Conservation (phyloP, 1,140 invertebrate species). For the Zelostemma sp. region DNA sequence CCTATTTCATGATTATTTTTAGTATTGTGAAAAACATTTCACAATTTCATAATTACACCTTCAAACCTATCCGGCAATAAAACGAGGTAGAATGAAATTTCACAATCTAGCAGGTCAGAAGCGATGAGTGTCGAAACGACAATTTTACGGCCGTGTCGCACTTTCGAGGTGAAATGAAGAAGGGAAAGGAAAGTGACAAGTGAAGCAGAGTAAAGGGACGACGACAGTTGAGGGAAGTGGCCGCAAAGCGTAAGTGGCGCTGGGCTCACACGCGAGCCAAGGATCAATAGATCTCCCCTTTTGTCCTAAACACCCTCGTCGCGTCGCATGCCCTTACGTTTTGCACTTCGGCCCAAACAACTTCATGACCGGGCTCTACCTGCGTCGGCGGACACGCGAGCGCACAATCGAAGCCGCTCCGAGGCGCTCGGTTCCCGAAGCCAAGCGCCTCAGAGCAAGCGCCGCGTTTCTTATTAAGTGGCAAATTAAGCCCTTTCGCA, state of each 20-base stretch:
- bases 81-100: no score
- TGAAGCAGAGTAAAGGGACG: slow-evolving; percentile 54
- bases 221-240: slow-evolving; percentile 58
- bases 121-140: slow-evolving; percentile 10
- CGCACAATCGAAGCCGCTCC: slow-evolving; percentile 2
- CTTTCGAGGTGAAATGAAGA: slow-evolving; percentile 16
- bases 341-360: slow-evolving; percentile 20
- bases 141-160: slow-evolving; percentile 16
- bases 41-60: no score
- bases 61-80: no score
- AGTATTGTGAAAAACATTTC: no score
- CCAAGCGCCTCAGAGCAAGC: no score
- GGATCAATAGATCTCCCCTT: slow-evolving; percentile 63
- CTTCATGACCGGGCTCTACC: slow-evolving; percentile 18
- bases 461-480: slow-evolving; percentile 43
- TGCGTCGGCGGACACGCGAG: slow-evolving; percentile 23
- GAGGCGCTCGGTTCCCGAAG: background rate
- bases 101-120: slow-evolving; percentile 25
- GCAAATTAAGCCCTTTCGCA: slow-evolving; percentile 44
- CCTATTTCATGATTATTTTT: no score
- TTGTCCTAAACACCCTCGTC: slow-evolving; percentile 43
- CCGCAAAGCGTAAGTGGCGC: slow-evolving; percentile 58
- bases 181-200: slow-evolving; percentile 34
- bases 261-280: slow-evolving; percentile 60
- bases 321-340: slow-evolving; percentile 46